Evolutionary conservation across 2,888 invertebrate genomes (phyloP).

Genomic region (Apodemia hepburni): DNA sequence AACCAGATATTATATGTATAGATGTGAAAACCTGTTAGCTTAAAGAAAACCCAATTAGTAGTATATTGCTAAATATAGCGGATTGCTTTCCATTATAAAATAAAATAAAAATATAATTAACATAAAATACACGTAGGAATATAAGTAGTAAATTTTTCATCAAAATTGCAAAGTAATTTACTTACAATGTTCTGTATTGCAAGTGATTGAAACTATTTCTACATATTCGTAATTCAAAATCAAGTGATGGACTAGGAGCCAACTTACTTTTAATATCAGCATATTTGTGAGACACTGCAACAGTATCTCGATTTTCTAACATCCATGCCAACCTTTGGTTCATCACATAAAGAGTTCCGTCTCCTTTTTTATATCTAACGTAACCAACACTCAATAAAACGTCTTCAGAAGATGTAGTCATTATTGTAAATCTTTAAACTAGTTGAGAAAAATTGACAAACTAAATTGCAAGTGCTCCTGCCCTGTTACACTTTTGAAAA

Average conservation of each 20-base stretch:
- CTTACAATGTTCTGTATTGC: no score
- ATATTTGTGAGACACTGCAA: slow-evolving; percentile 95
- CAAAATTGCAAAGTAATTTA: no score
- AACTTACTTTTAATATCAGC: slow-evolving; percentile 96
- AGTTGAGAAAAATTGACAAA: slow-evolving; percentile 9
- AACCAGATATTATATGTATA: no score
- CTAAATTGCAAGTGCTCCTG: slow-evolving; percentile 16
- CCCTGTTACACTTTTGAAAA: background rate
- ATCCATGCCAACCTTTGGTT: slow-evolving; percentile 98
- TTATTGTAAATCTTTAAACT: slow-evolving; percentile 41
- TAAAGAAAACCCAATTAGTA: no score
- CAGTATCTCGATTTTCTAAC: slow-evolving; percentile 94
- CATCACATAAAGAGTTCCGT: slow-evolving; percentile 97
- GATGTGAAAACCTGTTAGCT: no score
- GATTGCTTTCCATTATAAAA: no score
- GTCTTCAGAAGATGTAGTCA: slow-evolving; percentile 96
- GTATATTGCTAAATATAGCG: no score
- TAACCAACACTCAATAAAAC: slow-evolving; percentile 95
- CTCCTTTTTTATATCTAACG: slow-evolving; percentile 97
- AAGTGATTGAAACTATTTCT: no score
- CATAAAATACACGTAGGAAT: no score
- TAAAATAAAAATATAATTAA: no score
- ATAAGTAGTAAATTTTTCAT: no score
- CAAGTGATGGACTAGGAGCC: background rate
- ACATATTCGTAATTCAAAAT: no score